A percentile compares a stretch with the other conserved stretches of the same genome.
phyloP scores from a whole-genome alignment of 2,113 vertebrate species.

The Oncorhynchus tshawytscha region DNA sequence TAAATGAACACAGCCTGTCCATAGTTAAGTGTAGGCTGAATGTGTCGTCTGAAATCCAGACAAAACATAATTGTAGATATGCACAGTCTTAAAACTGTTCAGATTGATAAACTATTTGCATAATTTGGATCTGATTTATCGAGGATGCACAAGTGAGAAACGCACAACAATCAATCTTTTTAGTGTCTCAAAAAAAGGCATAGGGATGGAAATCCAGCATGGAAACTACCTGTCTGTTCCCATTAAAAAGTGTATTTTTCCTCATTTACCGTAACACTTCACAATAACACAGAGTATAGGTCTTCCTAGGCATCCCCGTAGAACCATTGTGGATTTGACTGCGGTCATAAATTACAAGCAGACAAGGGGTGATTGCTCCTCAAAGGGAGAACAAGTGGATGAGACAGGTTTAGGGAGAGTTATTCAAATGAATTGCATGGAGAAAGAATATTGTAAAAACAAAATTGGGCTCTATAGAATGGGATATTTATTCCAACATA shows the following conservation, averaged over 20 bases:
- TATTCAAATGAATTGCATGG: slow-evolving; percentile 50
- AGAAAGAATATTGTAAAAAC: too few relatives aligned
- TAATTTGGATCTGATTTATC: slow-evolving; percentile 41
- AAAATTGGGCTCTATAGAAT: too few relatives aligned
- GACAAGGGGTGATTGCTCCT: slow-evolving; percentile 56
- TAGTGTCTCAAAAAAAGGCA: slow-evolving; percentile 44
- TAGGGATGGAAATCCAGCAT: slow-evolving; percentile 62
- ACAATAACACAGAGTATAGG: slow-evolving; percentile 59
- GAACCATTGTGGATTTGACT: slow-evolving; percentile 36
- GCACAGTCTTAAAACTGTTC: slow-evolving; percentile 18
- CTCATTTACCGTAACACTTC: slow-evolving; percentile 49
- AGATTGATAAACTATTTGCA: slow-evolving; percentile 38
- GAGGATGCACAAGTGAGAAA: slow-evolving; percentile 7
- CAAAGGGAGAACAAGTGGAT: slow-evolving; percentile 53
- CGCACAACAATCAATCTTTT: slow-evolving; percentile 65
- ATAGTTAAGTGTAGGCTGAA: too few relatives aligned
- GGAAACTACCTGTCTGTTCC: slow-evolving; percentile 63
- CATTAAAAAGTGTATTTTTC: slow-evolving; percentile 68
- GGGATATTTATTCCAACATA: slow-evolving; percentile 21
- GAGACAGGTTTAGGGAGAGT: slow-evolving; percentile 60
- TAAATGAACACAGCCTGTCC: too few relatives aligned
- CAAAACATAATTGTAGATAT: background rate
- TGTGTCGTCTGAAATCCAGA: background rate
- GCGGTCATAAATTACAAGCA: slow-evolving; percentile 55
- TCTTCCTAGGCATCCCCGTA: slow-evolving; percentile 36